Evolutionary conservation across 1,140 invertebrate genomes (phyloP).

Genomic region (Antheraea pernyi): DNA sequence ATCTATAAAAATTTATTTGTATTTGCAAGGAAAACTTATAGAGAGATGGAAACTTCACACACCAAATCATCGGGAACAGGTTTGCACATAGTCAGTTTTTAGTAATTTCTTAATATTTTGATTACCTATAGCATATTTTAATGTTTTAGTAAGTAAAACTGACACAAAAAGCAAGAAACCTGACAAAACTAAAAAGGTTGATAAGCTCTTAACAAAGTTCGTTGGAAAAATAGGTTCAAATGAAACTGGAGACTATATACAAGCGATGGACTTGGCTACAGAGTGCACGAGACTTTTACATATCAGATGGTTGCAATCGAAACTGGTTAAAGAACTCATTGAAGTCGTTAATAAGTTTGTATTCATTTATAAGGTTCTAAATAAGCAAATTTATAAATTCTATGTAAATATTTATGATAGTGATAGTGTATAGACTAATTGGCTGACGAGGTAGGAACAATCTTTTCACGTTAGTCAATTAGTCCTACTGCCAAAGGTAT

Average conservation of each 20-base stretch:
- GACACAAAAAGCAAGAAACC: slow-evolving; percentile 43
- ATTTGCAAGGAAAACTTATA: slow-evolving; percentile 40
- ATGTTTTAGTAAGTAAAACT: slow-evolving; percentile 23
- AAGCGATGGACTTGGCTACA: slow-evolving; percentile 46
- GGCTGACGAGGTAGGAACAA: no score
- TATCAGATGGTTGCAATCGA: slow-evolving; percentile 56
- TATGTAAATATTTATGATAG: no score
- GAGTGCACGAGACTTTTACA: slow-evolving; percentile 55
- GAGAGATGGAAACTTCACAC: slow-evolving; percentile 32
- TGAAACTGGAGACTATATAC: slow-evolving; percentile 48
- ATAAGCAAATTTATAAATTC: not conserved
- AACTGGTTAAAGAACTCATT: slow-evolving; percentile 50
- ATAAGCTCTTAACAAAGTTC: slow-evolving; percentile 35
- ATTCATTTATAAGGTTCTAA: not conserved
- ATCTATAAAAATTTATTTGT: slow-evolving; percentile 57
- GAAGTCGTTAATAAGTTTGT: slow-evolving; percentile 49
- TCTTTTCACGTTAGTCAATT: no score
- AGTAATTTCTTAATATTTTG: not conserved
- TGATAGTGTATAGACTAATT: no score
- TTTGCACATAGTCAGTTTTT: not conserved
- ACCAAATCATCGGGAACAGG: not conserved
- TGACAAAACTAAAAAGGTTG: slow-evolving; percentile 41
- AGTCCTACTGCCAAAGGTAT: no score
- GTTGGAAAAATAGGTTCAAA: slow-evolving; percentile 33
- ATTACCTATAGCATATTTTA: not conserved